Evolutionary conservation across 2,113 vertebrate genomes (phyloP).

Genomic region (Anolis carolinensis): DNA sequence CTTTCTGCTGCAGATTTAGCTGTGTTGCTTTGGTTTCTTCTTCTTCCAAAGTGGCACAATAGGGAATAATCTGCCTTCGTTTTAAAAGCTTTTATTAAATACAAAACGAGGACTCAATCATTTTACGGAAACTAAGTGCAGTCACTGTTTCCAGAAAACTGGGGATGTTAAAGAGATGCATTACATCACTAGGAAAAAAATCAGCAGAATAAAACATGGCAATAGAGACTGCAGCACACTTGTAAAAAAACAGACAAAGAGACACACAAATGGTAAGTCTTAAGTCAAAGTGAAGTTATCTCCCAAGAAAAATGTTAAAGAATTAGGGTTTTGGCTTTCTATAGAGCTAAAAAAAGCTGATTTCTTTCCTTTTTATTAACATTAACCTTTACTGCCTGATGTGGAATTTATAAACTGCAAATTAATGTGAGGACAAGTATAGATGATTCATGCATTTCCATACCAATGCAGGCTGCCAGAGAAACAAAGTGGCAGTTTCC

Average conservation of each 20-base stretch:
- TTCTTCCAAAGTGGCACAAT: not conserved
- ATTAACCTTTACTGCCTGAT: not conserved
- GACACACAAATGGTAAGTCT: not conserved
- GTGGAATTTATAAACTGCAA: not conserved
- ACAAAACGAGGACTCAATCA: not conserved
- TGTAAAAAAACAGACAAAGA: not conserved
- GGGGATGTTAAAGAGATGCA: not conserved
- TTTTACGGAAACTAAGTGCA: not conserved
- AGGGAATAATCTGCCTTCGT: not conserved
- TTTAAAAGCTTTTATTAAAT: not conserved
- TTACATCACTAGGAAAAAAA: not conserved
- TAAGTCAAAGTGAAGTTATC: not conserved
- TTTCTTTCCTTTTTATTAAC: too few relatives aligned
- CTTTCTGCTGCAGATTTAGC: not conserved
- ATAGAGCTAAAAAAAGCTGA: too few relatives aligned
- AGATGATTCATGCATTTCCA: not conserved
- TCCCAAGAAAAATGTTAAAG: not conserved
- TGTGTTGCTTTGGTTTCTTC: not conserved
- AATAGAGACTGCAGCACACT: not conserved
- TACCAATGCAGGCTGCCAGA: not conserved
- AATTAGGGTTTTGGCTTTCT: not conserved
- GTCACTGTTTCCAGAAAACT: not conserved
- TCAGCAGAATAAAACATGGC: not conserved
- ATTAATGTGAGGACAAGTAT: not conserved
- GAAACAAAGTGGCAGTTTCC: not conserved